Evolutionary conservation across 2,797 vertebrate species (phyloP), one percentile per base, ranked within the genome.

Genomic region (Caiman crocodilus): DNA sequence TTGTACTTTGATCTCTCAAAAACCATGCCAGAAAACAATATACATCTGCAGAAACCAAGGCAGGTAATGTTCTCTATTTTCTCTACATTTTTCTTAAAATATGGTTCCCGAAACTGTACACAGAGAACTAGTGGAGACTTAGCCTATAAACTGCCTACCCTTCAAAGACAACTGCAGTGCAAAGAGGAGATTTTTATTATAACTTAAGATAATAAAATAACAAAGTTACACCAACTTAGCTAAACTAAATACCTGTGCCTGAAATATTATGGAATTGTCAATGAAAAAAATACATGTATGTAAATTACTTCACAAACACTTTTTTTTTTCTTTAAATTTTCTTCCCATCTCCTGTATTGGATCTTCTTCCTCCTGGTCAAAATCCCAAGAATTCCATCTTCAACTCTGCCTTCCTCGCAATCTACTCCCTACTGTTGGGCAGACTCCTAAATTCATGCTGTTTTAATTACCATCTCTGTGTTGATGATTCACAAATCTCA

Each of bases 401-500:
- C 86, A 92, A 12, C 80, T 90, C 67, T 93, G 60, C 64, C 32
- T 60, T 93, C 30, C 79, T 58, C 74, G 76, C 91, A 92, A 78
- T 69, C 82, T 77, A 78, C 75, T 90, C 80, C 32, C 58, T 80
- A 82, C 76, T 82, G 92, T 91, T 94, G 93, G 92, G 92, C 92
- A 97, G 93, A 85, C 75, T 94, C 77, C 90, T 91, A 89, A 93
- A 92, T 94, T 79, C 96, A 93, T 94, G 94, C 94, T 96, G 95
- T 84, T 97, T 96, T 96, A 96, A 97, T 96, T 96, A 95, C 79
- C 93, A 75, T 94, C 93, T 96, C 91, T 82, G 89, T 79, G 59
- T 0, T 0, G 89, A 95, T 96, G 96, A 97, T 78, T 96, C 95
- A 96, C 94, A 90, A 86, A 94, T 84, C 95, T 93, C 94, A 94